Evolutionary conservation across 2,888 invertebrate species (phyloP), one percentile per base, ranked within the genome.

Genomic region (Girardia tigrina): DNA sequence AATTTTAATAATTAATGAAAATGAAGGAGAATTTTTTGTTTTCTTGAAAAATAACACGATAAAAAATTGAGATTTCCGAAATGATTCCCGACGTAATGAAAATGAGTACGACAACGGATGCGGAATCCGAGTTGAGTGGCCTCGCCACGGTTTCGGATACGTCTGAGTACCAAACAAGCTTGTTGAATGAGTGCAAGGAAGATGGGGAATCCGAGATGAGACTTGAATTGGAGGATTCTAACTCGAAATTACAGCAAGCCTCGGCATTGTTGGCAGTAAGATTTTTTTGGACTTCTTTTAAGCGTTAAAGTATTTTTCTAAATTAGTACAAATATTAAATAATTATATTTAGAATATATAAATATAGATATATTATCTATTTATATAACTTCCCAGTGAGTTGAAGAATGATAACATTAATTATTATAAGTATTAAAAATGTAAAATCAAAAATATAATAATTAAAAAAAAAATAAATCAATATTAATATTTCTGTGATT

Each of bases 61-160:
- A n/a, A n/a, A n/a, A n/a, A n/a, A n/a, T n/a, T n/a, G n/a, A n/a
- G n/a, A n/a, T n/a, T n/a, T n/a, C n/a, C n/a, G n/a, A n/a, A 36
- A 36, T 8, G 36, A 36, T 36, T 8, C 16, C 36, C 16, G 36
- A 36, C 36, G 36, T 36, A 8, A 56, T 56, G 56, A 56, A 56
- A 56, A 56, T 56, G 56, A 56, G 56, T n/a, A 56, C 56, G 23
- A 56, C 56, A n/a, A 56, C 56, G 4, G 56, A 56, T 56, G 20
- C 56, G 6, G 56, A 16, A 56, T 56, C 56, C 4, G 56, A 56
- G 23, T 56, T 56, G 56, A 56, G 56, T 56, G 56, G 56, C n/a
- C 23, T 56, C n/a, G 56, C 56, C 6, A 56, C 56, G 23, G 56
- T 56, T 8, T 56, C 56, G 20, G 56, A 56, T n/a, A 16, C 56